These are phyloP conservation scores for Lingula anatina DNA, from an alignment of 2,888 invertebrate species.

Conservation along the genomic window DNA sequence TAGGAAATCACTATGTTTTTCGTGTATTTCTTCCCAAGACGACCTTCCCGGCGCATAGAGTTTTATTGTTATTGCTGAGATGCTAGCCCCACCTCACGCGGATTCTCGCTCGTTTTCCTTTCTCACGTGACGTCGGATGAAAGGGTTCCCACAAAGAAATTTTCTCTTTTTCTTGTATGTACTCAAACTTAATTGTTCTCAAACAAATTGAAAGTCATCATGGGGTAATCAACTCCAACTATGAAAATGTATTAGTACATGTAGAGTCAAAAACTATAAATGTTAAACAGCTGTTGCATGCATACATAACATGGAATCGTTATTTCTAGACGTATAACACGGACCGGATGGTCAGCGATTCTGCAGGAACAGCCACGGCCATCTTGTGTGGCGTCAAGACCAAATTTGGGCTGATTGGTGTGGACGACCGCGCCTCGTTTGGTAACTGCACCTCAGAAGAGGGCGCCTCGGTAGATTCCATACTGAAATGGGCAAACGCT, in stretches of 20 bases:
- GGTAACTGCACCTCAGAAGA: conserved; percentile 60
- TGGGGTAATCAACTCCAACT: too few species aligned
- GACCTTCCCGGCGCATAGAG: too few species aligned
- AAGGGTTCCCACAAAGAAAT: neutral
- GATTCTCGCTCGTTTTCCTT: neutral
- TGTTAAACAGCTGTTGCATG: neutral
- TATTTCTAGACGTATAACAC: conserved; percentile 73
- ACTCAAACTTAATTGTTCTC: neutral
- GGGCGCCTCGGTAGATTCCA: conserved; percentile 15
- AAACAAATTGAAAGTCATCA: too few species aligned
- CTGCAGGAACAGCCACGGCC: conserved; percentile 83
- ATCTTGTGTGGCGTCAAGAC: conserved; percentile 78
- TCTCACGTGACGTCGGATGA: neutral
- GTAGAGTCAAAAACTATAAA: neutral
- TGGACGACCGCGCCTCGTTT: conserved; percentile 63
- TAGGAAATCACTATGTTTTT: neutral
- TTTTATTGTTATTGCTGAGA: too few species aligned
- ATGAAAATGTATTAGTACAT: too few species aligned
- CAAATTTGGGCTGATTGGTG: conserved; percentile 73
- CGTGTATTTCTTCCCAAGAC: neutral
- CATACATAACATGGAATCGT: neutral
- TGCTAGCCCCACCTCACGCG: neutral
- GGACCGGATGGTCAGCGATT: conserved; percentile 83
- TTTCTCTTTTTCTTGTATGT: neutral
- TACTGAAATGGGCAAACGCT: conserved; percentile 22